A percentile compares a stretch with the other conserved stretches of the same genome.
Evolutionary conservation across 2,113 vertebrate species (phyloP).

Genomic region (Pseudopodoces humilis): DNA sequence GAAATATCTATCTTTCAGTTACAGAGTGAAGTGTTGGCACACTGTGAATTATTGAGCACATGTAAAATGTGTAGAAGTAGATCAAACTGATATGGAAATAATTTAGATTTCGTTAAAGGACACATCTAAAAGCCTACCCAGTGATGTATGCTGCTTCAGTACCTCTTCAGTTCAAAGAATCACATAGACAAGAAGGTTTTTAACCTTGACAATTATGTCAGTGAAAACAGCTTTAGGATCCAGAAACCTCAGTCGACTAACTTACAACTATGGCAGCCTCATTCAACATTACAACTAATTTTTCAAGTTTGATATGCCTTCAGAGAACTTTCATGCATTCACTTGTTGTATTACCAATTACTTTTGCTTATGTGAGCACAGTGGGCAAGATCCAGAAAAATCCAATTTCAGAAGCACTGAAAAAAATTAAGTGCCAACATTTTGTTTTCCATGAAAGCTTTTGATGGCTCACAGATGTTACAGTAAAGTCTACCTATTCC

Average conservation of each 20-base stretch:
- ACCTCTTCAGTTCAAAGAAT: neutral
- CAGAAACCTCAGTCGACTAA: neutral
- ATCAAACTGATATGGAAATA: neutral
- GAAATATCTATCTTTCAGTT: neutral
- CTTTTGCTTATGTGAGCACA: neutral
- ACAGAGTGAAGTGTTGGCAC: neutral
- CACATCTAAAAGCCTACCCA: neutral
- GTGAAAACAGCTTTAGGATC: neutral
- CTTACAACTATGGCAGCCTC: neutral
- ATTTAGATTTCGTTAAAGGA: neutral
- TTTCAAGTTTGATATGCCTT: neutral
- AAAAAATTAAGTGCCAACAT: fast-evolving
- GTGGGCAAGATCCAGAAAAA: neutral
- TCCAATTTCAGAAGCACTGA: neutral
- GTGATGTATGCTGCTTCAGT: neutral
- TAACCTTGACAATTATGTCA: neutral
- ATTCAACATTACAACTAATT: neutral
- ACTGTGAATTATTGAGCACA: neutral
- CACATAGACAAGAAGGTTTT: neutral
- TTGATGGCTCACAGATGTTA: neutral
- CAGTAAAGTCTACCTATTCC: neutral
- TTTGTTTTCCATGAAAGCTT: neutral
- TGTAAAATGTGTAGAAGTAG: neutral
- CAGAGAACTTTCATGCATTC: neutral
- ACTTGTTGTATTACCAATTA: neutral